These are phyloP conservation scores for Zeus faber DNA, from an alignment of 2,113 vertebrate genomes.

Conservation along the genomic window DNA sequence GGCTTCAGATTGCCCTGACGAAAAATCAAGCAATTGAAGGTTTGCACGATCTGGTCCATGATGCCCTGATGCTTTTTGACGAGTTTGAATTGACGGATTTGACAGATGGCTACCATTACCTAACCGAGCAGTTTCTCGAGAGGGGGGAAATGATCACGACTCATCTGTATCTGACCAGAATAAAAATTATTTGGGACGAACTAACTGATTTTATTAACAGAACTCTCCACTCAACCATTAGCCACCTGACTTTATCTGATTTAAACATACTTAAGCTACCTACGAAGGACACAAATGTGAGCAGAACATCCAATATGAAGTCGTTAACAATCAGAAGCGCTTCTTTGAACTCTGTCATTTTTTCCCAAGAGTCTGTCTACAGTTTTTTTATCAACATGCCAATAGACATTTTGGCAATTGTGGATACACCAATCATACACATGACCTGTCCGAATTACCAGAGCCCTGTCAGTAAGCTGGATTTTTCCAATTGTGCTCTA, in stretches of 20 bases:
- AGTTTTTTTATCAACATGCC: conserved; percentile 78
- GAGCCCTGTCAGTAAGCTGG: conserved; percentile 73
- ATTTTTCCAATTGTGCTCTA: conserved; percentile 80
- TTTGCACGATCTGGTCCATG: conserved; percentile 43
- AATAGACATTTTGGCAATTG: conserved; percentile 69
- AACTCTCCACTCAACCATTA: conserved; percentile 62
- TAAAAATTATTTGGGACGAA: conserved; percentile 67
- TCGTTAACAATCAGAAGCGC: conserved; percentile 50
- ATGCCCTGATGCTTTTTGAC: conserved; percentile 66
- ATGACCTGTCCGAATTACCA: conserved; percentile 81
- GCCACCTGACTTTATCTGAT: conserved; percentile 64
- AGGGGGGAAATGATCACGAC: conserved; percentile 41
- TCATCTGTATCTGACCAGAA: conserved; percentile 64
- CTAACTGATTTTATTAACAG: conserved; percentile 56
- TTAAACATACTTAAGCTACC: conserved; percentile 24
- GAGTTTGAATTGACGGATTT: conserved; percentile 63
- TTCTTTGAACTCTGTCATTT: conserved; percentile 56
- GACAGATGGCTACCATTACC: conserved; percentile 15
- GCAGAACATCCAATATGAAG: conserved; percentile 53
- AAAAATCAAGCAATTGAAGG: conserved; percentile 31
- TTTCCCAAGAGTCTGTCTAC: conserved; percentile 76
- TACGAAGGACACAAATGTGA: not conserved
- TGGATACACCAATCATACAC: conserved; percentile 72
- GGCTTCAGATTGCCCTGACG: conserved; percentile 64
- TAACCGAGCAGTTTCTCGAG: conserved; percentile 27